phyloP scores from a whole-genome alignment of 2,113 vertebrate species.

The Campylomormyrus tamandua region DNA sequence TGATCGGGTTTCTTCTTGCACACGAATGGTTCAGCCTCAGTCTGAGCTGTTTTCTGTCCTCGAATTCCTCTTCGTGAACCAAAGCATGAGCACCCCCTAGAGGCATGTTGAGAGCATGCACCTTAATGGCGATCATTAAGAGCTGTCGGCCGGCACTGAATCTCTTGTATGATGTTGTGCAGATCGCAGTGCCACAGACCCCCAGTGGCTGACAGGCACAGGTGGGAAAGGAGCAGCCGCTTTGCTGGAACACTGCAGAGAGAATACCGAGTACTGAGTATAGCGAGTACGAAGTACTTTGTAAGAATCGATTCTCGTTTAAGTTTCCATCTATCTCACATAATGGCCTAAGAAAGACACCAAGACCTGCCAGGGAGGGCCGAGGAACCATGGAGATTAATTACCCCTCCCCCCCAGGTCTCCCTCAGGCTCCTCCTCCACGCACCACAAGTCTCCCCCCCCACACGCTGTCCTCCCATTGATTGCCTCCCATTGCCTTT shows the following conservation, averaged over 20 bases:
- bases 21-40: not conserved
- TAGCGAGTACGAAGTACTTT: not conserved
- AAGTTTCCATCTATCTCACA: not conserved
- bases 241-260: not conserved
- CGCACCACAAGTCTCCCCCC: not conserved
- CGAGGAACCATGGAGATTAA: constrained; percentile 19
- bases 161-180: not conserved
- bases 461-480: not conserved
- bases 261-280: not conserved
- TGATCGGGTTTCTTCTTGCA: not conserved
- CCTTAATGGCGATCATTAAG: not conserved
- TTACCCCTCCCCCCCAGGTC: not conserved
- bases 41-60: not conserved
- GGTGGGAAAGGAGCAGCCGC: not conserved
- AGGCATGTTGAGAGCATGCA: not conserved
- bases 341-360: not conserved
- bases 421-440: not conserved
- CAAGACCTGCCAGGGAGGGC: not conserved
- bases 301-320: not conserved
- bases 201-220: not conserved
- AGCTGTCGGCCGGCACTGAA: not conserved
- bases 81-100: not conserved
- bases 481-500: not conserved
- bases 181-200: not conserved
- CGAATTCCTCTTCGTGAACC: not conserved